Evolutionary conservation across 2,797 vertebrate genomes (phyloP), one percentile per base, ranked within the genome.

Genomic region (Bradypodion pumilum): DNA sequence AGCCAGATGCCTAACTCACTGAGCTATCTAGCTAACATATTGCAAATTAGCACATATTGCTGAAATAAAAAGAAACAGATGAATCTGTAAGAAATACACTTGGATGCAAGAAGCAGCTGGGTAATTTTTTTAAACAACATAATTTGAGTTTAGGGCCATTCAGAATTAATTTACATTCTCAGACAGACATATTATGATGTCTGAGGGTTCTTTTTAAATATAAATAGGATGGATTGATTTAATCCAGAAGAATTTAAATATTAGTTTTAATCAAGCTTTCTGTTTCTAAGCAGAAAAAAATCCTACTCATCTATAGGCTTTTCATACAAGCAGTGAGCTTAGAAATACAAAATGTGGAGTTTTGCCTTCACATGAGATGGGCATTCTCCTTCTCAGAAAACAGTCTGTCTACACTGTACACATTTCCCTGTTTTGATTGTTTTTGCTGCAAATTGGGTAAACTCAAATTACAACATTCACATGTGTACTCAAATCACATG

Each of bases 21-120:
- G 52, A 56, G 19, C 52, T 21, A 23, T 56, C 52, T 5, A 56
- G 52, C 69, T 80, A 89, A 81, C 86, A 82, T 75, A 89, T 13
- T 13, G 75, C 37, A 83, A 46, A 63, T 70, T 75, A 91, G 85
- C 86, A 89, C 87, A 87, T 91, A 87, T 85, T 46, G 77, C 52
- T 90, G 89, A 92, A 94, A 92, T 90, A 89, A 85, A 87, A n/a
- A 77, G 72, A 81, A 87, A 84, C 85, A 63, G 86, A 90, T 81
- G 90, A 89, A 90, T 74, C 66, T 65, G 74, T 32, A 84, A 78
- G 72, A 49, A 87, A 89, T 85, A 77, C 89, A 89, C 86, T 88
- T 74, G 83, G 86, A 84, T 40, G 73, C 65, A 85, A 86, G 87
- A 79, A 81, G 29, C 65, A 59, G 37, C 60, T 46, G 42, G 70